These are phyloP conservation scores for Scaptomyza pallida DNA, from an alignment of 1,140 invertebrate genomes.

Conservation along the genomic window DNA sequence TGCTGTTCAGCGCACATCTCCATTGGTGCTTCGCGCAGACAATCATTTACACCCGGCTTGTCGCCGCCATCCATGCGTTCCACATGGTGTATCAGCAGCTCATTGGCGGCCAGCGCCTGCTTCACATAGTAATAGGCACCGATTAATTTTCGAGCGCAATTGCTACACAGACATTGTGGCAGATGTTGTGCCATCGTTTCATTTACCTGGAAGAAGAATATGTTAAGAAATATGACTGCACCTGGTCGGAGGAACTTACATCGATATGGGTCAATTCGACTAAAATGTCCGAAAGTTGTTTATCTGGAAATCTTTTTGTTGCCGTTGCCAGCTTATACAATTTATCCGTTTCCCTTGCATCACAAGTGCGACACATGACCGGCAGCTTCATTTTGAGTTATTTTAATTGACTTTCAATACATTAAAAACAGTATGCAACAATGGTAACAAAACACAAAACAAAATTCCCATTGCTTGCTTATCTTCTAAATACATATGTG, in stretches of 20 bases:
- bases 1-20: constrained; percentile 70
- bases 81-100: constrained; percentile 57
- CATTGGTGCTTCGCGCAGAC: constrained; percentile 64
- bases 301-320: constrained; percentile 69
- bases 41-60: constrained; percentile 40
- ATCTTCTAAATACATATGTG: constrained; percentile 32
- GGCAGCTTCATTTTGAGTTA: constrained; percentile 62
- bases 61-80: constrained; percentile 2
- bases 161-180: constrained; percentile 59
- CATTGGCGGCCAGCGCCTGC: constrained; percentile 61
- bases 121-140: constrained; percentile 64
- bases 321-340: constrained; percentile 53
- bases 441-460: constrained; percentile 53
- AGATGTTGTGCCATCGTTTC: constrained; percentile 25
- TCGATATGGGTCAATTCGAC: constrained; percentile 63
- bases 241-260: constrained; percentile 23
- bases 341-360: constrained; percentile 63
- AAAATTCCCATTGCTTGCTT: constrained; percentile 42
- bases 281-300: constrained; percentile 62
- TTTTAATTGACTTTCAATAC: constrained; percentile 2
- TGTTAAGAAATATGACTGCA: not conserved
- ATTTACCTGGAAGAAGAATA: constrained; percentile 34
- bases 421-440: constrained; percentile 24
- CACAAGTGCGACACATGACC: constrained; percentile 69
- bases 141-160: constrained; percentile 57